Evolutionary conservation across 2,797 vertebrate species (phyloP), one percentile per base, ranked within the genome.

Genomic region (Nyctalus aviator): DNA sequence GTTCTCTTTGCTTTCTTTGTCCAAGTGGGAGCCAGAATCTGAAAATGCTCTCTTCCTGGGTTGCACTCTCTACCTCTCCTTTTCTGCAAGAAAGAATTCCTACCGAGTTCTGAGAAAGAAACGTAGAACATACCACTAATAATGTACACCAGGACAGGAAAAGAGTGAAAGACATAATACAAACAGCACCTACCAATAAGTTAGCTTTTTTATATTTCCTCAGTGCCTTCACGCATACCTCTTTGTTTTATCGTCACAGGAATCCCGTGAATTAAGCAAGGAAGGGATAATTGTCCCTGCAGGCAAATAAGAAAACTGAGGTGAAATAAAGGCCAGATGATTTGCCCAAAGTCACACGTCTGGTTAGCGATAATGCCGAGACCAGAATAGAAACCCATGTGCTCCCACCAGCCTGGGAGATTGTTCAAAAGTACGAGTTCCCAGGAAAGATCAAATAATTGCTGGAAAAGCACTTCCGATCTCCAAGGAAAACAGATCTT

Each of bases 381-480:
- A 73, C 62, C 88, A 82, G 78, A 91, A 84, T 71, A 90, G 88
- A 89, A 96, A 84, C 50, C 68, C 71, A 0, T 77, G 57, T 93
- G 73, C 85, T 90, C 91, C 84, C 68, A 30, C 76, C 21, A 94
- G 84, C 73, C 93, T 66, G 85, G 62, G 93, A 96, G 68, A 92
- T 73, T 59, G 48, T 90, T 84, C 83, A 79, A 32, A 94, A 95
- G 92, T 82, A 83, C 23, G 0, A 82, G 78, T 94, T 96, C 97
- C 96, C 96, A 92, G 86, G 95, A 95, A 96, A 92, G 93, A 95
- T 93, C 96, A 96, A 97, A 95, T 96, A 91, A 94, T 95, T 97
- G 95, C 91, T 97, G 90, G 92, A 75, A 94, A 97, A 93, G 94
- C 93, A 97, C 93, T 97, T 95, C 95, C 83, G 48, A 95, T 94